These are phyloP conservation scores for Tamandua tetradactyla DNA, from an alignment of 2,797 vertebrate genomes.

Conservation along the genomic window DNA sequence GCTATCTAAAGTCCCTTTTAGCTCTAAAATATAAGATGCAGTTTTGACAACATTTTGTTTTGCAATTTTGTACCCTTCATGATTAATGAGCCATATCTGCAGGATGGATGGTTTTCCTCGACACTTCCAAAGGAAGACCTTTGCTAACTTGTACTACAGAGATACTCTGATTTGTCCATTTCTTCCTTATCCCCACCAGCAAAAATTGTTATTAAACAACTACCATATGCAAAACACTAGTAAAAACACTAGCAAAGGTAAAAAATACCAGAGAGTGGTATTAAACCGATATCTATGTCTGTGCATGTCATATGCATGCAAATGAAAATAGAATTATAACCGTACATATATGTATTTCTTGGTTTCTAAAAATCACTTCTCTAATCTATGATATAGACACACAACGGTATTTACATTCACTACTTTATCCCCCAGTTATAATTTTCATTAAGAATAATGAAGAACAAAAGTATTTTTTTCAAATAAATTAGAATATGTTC, in stretches of 20 bases:
- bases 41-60: background rate
- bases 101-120: background rate
- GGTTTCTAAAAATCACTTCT: background rate
- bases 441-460: background rate
- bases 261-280: background rate
- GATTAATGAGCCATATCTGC: background rate
- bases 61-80: background rate
- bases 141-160: background rate
- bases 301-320: background rate
- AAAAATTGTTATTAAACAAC: background rate
- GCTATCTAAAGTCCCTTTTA: background rate
- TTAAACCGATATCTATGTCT: background rate
- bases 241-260: no score
- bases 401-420: background rate
- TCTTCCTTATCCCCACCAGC: background rate
- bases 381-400: background rate
- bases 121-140: background rate
- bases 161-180: background rate
- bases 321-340: background rate
- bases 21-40: background rate
- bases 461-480: background rate
- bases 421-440: background rate
- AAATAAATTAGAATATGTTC: background rate
- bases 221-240: background rate
- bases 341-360: background rate